Percentiles rank a stretch among this genome's conserved stretches.
Evolutionary conservation across 1,140 invertebrate species (phyloP).

Genomic region (Trissolcus basalis): DNA sequence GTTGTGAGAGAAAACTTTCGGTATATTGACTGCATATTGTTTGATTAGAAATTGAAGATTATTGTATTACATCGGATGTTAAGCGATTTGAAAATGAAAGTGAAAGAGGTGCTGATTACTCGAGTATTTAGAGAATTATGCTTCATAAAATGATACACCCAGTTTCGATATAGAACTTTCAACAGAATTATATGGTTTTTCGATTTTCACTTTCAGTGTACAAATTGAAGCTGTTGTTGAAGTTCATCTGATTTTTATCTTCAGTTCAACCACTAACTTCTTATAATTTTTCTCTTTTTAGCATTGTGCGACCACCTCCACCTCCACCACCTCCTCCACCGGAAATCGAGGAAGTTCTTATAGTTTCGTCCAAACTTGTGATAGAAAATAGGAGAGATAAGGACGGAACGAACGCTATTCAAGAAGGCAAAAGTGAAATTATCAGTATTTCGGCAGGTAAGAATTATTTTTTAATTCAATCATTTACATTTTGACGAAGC

Average conservation of each 20-base stretch:
- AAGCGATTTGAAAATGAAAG: conserved; percentile 49
- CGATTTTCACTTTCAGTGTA: conserved; percentile 33
- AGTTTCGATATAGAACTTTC: conserved; percentile 39
- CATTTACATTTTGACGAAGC: too few species aligned
- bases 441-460: conserved; percentile 43
- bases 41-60: conserved; percentile 34
- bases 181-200: conserved; percentile 24
- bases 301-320: conserved; percentile 69
- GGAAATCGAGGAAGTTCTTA: conserved; percentile 67
- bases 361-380: conserved; percentile 61
- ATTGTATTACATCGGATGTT: conserved; percentile 10
- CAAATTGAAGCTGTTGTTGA: too few species aligned
- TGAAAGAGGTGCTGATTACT: conserved; percentile 34
- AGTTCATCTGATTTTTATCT: neutral
- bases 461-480: conserved; percentile 4
- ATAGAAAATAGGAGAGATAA: conserved; percentile 59
- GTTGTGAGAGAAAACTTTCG: neutral
- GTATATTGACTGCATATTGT: neutral
- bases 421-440: conserved; percentile 65
- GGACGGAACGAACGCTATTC: conserved; percentile 55
- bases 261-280: neutral
- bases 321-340: conserved; percentile 73
- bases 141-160: conserved; percentile 42
- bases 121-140: conserved; percentile 21
- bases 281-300: conserved; percentile 34